Conservation (phyloP, 2,113 vertebrate species). For the Erythrocebus patas region DNA sequence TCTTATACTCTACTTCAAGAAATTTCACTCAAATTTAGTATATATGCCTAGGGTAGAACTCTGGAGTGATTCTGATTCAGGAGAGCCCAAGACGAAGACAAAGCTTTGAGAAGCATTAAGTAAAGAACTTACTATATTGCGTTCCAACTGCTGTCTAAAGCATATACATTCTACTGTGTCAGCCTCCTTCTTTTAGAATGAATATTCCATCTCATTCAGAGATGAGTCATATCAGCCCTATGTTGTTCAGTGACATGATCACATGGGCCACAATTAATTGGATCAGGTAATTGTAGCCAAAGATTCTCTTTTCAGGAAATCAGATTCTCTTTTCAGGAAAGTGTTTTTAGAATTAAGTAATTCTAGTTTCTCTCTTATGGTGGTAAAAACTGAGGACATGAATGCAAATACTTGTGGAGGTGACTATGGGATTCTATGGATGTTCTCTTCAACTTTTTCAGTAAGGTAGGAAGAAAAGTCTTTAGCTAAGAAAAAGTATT, state of each 20-base stretch:
- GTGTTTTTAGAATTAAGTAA: background rate
- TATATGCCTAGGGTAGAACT: background rate
- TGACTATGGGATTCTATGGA: background rate
- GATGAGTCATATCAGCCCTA: background rate
- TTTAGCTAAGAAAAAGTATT: background rate
- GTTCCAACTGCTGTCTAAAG: background rate
- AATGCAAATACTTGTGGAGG: background rate
- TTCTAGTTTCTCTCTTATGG: background rate
- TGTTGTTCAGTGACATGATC: background rate
- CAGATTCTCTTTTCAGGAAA: no score
- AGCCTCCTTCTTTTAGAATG: background rate
- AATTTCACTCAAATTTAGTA: background rate
- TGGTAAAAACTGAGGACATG: conserved; percentile 2
- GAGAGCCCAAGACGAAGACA: background rate
- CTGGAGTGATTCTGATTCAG: background rate
- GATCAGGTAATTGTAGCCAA: background rate
- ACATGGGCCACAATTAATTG: background rate
- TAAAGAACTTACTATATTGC: background rate
- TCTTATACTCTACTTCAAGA: background rate
- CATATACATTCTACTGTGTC: background rate
- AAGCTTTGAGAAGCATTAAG: background rate
- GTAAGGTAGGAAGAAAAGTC: background rate
- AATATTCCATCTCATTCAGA: background rate
- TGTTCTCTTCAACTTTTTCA: background rate
- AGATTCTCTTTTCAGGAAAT: background rate